These are phyloP conservation scores for Corticium candelabrum DNA, from an alignment of 37 sponge, comb jelly and placozoan species.

Conservation along the genomic window DNA sequence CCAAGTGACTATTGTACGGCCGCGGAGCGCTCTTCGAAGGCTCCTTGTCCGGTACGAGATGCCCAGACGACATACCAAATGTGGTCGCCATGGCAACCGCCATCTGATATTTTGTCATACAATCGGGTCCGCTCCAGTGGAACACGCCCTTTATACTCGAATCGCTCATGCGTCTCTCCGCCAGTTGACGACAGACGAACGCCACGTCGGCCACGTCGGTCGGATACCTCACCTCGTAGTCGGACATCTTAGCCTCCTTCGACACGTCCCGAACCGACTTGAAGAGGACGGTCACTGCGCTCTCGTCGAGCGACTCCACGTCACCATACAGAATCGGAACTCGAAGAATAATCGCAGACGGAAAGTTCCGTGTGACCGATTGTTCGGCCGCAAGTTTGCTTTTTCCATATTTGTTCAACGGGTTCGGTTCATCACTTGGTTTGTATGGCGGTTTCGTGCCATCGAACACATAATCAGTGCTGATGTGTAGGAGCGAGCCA, in stretches of 20 bases:
- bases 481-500: constrained; percentile 50
- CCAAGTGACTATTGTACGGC: constrained; percentile 58
- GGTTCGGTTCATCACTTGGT: constrained; percentile 41
- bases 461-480: constrained; percentile 84
- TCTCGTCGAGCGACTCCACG: constrained; percentile 56
- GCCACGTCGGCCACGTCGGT: constrained; percentile 67
- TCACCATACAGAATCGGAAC: constrained; percentile 72
- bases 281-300: constrained; percentile 66
- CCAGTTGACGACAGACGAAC: constrained; percentile 36
- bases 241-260: constrained; percentile 38
- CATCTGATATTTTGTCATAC: constrained; percentile 70
- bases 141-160: constrained; percentile 10
- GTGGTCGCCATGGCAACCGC: constrained; percentile 49
- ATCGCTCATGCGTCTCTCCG: constrained; percentile 18
- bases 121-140: constrained; percentile 63
- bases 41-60: constrained; percentile 42
- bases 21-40: constrained; percentile 38
- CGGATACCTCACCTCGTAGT: constrained; percentile 69
- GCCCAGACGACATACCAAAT: constrained; percentile 31
- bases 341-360: constrained; percentile 33
- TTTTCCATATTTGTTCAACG: constrained; percentile 68
- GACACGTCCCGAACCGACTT: constrained; percentile 22
- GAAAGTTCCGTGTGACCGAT: constrained; percentile 16
- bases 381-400: constrained; percentile 53
- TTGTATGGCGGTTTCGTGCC: constrained; percentile 61